Percentiles rank a stretch among this genome's conserved stretches.
These are phyloP conservation scores for Aphis craccivora DNA, from an alignment of 1,140 invertebrate genomes.

Conservation along the genomic window DNA sequence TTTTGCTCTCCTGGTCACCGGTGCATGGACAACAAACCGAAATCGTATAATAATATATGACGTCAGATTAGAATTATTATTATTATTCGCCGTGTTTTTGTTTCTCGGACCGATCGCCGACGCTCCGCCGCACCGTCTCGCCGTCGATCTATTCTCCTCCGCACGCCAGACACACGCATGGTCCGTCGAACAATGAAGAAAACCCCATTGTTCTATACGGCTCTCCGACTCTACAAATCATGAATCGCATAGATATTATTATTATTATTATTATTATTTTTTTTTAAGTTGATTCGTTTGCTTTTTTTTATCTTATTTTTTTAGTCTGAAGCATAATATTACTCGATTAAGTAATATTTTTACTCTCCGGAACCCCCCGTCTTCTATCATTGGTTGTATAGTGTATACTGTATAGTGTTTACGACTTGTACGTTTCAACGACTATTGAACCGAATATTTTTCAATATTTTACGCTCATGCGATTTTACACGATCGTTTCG, in stretches of 20 bases:
- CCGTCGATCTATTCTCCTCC: neutral
- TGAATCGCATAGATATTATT: constrained; percentile 11
- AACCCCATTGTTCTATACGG: constrained; percentile 25
- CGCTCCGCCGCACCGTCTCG: neutral
- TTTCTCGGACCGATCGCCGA: neutral
- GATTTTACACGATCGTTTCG: neutral
- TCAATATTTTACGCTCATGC: neutral
- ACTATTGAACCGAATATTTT: constrained; percentile 15
- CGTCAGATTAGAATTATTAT: constrained; percentile 2
- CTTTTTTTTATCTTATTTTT: neutral
- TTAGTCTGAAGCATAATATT: neutral
- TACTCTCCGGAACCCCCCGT: neutral
- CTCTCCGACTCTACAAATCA: neutral
- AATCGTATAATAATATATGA: constrained; percentile 6
- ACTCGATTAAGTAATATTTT: neutral
- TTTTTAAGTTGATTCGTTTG: neutral
- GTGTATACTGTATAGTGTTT: too few species aligned
- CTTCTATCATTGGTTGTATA: neutral
- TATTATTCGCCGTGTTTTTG: neutral
- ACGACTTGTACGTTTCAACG: neutral
- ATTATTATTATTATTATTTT: too few species aligned
- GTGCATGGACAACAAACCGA: neutral
- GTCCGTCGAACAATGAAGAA: neutral
- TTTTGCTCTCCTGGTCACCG: neutral
- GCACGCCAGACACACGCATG: neutral